Percentiles rank a stretch among this genome's conserved stretches.
Evolutionary conservation across 1,140 invertebrate species (phyloP).

Genomic region (Danaus plexippus): DNA sequence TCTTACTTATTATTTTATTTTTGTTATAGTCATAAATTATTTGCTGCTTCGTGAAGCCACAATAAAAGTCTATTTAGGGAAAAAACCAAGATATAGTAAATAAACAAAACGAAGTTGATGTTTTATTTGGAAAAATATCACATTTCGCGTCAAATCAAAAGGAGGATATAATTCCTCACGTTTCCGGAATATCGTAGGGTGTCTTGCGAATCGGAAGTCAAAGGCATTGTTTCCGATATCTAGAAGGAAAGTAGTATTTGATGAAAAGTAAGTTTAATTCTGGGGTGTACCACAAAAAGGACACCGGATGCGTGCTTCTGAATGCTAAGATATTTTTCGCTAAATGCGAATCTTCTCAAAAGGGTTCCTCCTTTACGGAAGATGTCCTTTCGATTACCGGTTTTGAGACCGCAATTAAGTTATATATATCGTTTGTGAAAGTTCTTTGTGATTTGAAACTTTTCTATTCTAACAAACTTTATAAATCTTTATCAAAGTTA

Average conservation of each 20-base stretch:
- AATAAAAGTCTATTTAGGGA: too few species aligned
- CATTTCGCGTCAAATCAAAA: slow-evolving; percentile 57
- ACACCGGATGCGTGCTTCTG: slow-evolving; percentile 47
- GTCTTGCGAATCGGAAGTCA: slow-evolving; percentile 57
- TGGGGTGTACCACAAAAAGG: slow-evolving; percentile 37
- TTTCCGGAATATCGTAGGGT: slow-evolving; percentile 34
- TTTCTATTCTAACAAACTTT: slow-evolving; percentile 2
- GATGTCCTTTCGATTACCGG: slow-evolving; percentile 61
- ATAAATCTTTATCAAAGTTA: too few species aligned
- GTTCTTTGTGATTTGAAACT: slow-evolving; percentile 5
- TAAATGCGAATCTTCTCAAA: slow-evolving; percentile 58
- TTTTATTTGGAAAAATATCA: slow-evolving; percentile 45
- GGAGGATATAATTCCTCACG: slow-evolving; percentile 46
- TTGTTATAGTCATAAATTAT: too few species aligned
- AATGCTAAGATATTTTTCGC: slow-evolving; percentile 66
- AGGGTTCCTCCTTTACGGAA: slow-evolving; percentile 55
- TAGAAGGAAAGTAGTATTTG: slow-evolving; percentile 62
- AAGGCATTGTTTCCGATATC: slow-evolving; percentile 67
- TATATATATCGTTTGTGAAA: slow-evolving; percentile 4
- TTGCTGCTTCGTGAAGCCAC: too few species aligned
- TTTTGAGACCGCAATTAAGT: slow-evolving; percentile 45
- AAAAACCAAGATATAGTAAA: too few species aligned
- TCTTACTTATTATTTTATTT: too few species aligned
- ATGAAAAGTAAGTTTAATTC: slow-evolving; percentile 65
- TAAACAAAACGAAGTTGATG: too few species aligned